These are phyloP conservation scores for Ophiodon elongatus DNA, from an alignment of 2,113 vertebrate species.

Conservation along the genomic window DNA sequence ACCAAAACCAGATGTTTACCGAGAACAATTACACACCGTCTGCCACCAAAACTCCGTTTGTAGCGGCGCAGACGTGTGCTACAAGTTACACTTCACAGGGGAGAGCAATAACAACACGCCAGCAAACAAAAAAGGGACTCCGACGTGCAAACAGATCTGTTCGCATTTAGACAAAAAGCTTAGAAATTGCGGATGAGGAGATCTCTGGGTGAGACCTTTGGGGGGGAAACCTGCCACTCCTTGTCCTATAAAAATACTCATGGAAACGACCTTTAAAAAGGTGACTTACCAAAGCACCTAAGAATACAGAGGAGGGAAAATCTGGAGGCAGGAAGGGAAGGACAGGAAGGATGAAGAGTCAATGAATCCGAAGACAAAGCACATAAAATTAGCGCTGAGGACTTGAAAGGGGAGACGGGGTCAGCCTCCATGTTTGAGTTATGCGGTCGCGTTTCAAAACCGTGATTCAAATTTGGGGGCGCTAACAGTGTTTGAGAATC, in stretches of 20 bases:
- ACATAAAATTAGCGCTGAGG: slow-evolving; percentile 4
- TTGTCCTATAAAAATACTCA: slow-evolving; percentile 11
- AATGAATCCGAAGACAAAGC: slow-evolving; percentile 50
- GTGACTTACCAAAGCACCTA: slow-evolving; percentile 31
- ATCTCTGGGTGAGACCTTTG: slow-evolving; percentile 9
- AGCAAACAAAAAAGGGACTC: neutral
- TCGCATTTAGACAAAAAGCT: slow-evolving; percentile 4
- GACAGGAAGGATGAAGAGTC: slow-evolving; percentile 62
- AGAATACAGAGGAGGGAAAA: slow-evolving; percentile 44
- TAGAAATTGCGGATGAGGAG: slow-evolving; percentile 14
- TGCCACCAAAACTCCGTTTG: neutral
- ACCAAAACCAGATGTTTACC: slow-evolving; percentile 64
- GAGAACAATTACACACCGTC: slow-evolving; percentile 28
- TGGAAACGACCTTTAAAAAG: slow-evolving; percentile 46
- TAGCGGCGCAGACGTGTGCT: neutral
- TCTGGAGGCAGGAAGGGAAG: slow-evolving; percentile 57
- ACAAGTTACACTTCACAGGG: neutral
- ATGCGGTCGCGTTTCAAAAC: neutral
- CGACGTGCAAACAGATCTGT: too few relatives aligned
- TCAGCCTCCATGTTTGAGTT: neutral
- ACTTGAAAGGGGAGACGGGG: neutral
- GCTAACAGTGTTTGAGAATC: too few relatives aligned
- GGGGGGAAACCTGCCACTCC: slow-evolving; percentile 21
- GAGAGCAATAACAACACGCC: neutral
- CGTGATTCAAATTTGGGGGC: neutral